Conservation (phyloP, 2,113 vertebrate genomes). For the Mellivora capensis region DNA sequence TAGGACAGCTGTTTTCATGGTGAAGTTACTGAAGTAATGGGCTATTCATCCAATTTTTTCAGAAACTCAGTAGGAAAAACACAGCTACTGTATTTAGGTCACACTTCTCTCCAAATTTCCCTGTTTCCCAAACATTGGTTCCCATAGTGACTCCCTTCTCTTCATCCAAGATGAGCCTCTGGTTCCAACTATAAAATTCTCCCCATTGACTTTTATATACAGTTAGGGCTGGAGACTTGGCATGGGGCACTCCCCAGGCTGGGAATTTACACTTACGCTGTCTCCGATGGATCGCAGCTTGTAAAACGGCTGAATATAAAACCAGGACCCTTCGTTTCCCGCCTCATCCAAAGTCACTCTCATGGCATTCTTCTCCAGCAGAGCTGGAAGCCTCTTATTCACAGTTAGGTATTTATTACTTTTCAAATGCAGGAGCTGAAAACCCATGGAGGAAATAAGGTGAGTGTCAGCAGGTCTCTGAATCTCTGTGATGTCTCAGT, state of each 20-base stretch:
- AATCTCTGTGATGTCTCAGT: neutral
- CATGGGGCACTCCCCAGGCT: accelerated
- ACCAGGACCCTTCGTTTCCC: slow-evolving; percentile 99
- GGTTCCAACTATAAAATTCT: neutral
- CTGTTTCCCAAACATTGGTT: slow-evolving; percentile 78
- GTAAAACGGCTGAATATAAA: slow-evolving; percentile 99
- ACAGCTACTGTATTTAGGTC: slow-evolving; percentile 64
- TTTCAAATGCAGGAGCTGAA: slow-evolving; percentile 97
- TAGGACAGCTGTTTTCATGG: neutral
- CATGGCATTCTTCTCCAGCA: slow-evolving; percentile 99
- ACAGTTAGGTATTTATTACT: slow-evolving; percentile 99
- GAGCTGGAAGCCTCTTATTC: slow-evolving; percentile 97
- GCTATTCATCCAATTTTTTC: slow-evolving; percentile 44
- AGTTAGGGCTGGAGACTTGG: accelerated
- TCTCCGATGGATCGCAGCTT: slow-evolving; percentile 98
- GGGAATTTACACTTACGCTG: slow-evolving; percentile 87
- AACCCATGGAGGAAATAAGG: slow-evolving; percentile 1
- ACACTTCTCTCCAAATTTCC: slow-evolving; percentile 63
- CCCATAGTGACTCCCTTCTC: slow-evolving; percentile 78
- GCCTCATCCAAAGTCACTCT: slow-evolving; percentile 96
- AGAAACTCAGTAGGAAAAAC: slow-evolving; percentile 55
- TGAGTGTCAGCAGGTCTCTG: neutral
- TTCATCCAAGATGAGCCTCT: slow-evolving; percentile 1
- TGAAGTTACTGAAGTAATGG: slow-evolving; percentile 35
- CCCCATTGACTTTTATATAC: accelerated